A percentile compares a stretch with the other conserved stretches of the same genome.
Evolutionary conservation across 2,797 vertebrate species (phyloP).

Genomic region (Micrastur ruficollis): DNA sequence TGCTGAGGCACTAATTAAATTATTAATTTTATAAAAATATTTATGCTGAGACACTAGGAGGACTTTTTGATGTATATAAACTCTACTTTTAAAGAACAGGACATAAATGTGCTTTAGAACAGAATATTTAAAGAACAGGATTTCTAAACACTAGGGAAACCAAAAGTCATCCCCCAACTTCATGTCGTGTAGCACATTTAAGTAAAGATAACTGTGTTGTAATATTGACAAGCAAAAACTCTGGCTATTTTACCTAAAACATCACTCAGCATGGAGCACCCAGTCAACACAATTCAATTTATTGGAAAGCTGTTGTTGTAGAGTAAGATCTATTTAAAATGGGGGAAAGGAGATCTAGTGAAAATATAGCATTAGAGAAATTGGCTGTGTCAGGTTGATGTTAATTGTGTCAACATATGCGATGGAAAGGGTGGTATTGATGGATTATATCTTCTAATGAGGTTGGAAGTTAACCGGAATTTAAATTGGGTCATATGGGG

Average conservation of each 20-base stretch:
- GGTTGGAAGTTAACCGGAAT: neutral
- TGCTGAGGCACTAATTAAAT: neutral
- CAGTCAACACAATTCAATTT: neutral
- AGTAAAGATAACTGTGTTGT: neutral
- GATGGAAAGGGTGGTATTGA: neutral
- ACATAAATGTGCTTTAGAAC: neutral
- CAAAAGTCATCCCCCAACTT: neutral
- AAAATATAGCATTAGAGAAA: neutral
- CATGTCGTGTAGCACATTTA: fast-evolving
- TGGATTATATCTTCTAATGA: neutral
- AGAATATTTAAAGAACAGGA: neutral
- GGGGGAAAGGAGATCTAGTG: neutral
- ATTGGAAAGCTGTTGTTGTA: neutral
- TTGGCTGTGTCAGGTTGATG: neutral
- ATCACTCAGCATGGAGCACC: neutral
- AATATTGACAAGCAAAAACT: neutral
- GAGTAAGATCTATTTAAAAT: neutral
- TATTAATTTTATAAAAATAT: neutral
- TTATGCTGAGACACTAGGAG: neutral
- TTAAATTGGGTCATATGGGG: neutral
- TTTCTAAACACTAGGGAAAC: neutral
- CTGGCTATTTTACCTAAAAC: neutral
- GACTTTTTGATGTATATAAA: neutral
- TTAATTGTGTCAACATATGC: neutral
- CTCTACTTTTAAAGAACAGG: neutral